Conservation (phyloP, 2,113 vertebrate species). For the Pygoscelis adeliae region DNA sequence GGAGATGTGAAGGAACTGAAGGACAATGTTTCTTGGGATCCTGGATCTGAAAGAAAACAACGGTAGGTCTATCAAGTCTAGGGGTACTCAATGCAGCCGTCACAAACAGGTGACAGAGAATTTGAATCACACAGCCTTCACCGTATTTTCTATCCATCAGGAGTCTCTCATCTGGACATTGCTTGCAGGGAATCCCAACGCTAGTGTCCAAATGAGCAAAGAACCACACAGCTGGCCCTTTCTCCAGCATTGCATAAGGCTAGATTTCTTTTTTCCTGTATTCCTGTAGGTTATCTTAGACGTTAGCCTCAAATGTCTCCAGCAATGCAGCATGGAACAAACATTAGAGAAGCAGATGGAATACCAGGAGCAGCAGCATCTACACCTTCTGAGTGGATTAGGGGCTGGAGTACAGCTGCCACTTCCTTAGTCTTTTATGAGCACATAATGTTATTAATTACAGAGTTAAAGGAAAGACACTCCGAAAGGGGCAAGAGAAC, state of each 20-base stretch:
- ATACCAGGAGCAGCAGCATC: background rate
- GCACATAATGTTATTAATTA: background rate
- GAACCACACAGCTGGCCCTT: background rate
- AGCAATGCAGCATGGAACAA: background rate
- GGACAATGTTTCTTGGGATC: background rate
- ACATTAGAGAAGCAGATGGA: background rate
- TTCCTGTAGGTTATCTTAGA: background rate
- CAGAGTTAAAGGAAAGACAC: background rate
- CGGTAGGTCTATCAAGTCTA: background rate
- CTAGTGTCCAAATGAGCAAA: background rate
- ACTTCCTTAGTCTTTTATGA: constrained; percentile 7
- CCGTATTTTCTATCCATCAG: background rate
- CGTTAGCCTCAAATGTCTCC: background rate
- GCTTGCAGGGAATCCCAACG: background rate
- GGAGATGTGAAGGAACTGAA: background rate
- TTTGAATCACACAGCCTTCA: background rate
- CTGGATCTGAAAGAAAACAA: background rate
- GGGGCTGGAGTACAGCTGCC: background rate
- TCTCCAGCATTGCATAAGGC: background rate
- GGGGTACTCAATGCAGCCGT: fast-evolving
- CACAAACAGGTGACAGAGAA: background rate
- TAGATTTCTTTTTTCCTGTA: background rate
- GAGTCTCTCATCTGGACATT: background rate
- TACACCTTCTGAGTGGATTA: background rate
- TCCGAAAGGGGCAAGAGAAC: background rate